Evolutionary conservation across 2,113 vertebrate genomes (phyloP).

Genomic region (Hippolais icterina): DNA sequence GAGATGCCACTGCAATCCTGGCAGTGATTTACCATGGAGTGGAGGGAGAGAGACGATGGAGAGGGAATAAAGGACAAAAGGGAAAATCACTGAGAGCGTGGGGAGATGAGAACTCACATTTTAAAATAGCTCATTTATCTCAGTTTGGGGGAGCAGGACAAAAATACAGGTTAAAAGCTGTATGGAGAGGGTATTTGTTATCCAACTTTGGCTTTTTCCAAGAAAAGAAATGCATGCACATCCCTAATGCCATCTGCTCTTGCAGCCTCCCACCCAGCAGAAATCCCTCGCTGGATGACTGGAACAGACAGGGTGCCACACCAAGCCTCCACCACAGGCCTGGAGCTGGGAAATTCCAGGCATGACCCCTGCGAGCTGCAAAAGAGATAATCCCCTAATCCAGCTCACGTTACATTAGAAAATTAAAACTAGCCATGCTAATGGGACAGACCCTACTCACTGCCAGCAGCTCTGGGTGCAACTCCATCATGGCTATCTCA

Average conservation of each 20-base stretch:
- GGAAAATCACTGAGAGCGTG: background rate
- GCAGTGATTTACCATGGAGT: background rate
- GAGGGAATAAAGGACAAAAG: background rate
- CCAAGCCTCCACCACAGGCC: accelerated
- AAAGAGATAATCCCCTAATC: conserved; percentile 52
- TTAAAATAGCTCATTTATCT: background rate
- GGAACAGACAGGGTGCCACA: background rate
- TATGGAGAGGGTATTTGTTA: background rate
- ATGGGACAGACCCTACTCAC: background rate
- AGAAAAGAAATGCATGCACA: background rate
- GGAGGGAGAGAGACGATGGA: background rate
- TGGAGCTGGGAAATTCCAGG: background rate
- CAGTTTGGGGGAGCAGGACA: background rate
- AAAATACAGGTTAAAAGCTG: background rate
- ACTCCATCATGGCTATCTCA: background rate
- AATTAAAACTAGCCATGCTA: conserved; percentile 51
- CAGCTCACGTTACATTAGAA: conserved; percentile 56
- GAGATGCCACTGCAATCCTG: background rate
- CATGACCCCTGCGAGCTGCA: background rate
- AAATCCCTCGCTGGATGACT: background rate
- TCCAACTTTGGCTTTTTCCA: background rate
- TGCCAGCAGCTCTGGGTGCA: background rate
- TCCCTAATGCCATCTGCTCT: background rate
- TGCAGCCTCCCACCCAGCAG: background rate
- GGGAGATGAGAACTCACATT: background rate